Evolutionary conservation across 2,888 invertebrate genomes (phyloP).

Genomic region (Agonum fuliginosum): DNA sequence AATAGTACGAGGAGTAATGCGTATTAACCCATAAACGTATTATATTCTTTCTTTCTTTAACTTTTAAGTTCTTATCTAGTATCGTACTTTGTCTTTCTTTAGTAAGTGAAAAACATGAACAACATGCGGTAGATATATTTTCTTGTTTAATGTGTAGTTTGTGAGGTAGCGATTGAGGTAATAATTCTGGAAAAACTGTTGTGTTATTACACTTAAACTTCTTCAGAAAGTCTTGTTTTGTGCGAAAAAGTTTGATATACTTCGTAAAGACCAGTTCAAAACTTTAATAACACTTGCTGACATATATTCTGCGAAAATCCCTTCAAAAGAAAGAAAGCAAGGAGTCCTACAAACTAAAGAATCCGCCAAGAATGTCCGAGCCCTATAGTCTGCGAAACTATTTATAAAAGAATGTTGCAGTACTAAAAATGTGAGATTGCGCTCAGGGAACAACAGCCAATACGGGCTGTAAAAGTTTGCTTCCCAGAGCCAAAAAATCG

Average conservation of each 20-base stretch:
- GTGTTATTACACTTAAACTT: conserved; percentile 33
- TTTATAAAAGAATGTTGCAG: conserved; percentile 53
- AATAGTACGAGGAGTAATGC: too few species aligned
- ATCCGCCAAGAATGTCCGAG: conserved; percentile 36
- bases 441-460: conserved; percentile 38
- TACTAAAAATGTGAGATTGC: conserved; percentile 50
- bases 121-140: too few species aligned
- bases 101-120: too few species aligned
- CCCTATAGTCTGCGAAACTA: conserved; percentile 46
- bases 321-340: conserved; percentile 28
- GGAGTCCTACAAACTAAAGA: conserved; percentile 40
- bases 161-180: conserved; percentile 4
- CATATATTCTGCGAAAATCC: conserved; percentile 48
- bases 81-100: too few species aligned
- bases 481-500: conserved; percentile 31
- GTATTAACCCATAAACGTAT: too few species aligned
- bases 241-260: conserved; percentile 49
- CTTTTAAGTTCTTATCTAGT: too few species aligned
- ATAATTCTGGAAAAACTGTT: conserved; percentile 41
- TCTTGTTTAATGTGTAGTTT: conserved; percentile 17
- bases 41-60: too few species aligned
- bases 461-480: conserved; percentile 44
- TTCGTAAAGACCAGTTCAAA: conserved; percentile 50
- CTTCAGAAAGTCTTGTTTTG: conserved; percentile 4
- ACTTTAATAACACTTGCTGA: conserved; percentile 55